Percentiles rank a stretch among this genome's conserved stretches.
Conservation (phyloP, 2,797 vertebrate species). For the Paedocypris micromegethes region DNA sequence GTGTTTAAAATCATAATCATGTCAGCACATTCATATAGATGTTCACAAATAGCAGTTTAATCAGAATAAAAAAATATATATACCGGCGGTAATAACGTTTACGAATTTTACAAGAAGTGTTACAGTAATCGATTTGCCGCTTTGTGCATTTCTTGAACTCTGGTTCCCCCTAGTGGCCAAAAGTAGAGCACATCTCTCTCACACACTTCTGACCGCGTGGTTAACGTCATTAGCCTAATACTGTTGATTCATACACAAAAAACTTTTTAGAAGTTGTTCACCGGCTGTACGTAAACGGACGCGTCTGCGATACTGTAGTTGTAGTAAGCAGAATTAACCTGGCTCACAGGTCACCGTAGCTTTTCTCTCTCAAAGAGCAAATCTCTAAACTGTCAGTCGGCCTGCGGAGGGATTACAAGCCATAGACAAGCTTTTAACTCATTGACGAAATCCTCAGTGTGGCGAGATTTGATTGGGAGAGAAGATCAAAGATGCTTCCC, state of each 20-base stretch:
- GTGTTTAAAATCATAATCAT: too few relatives aligned
- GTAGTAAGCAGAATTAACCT: constrained; percentile 38
- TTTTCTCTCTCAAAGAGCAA: constrained; percentile 41
- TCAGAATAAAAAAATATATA: too few relatives aligned
- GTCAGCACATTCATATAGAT: too few relatives aligned
- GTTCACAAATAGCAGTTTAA: too few relatives aligned
- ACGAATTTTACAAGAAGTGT: neutral
- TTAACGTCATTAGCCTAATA: neutral
- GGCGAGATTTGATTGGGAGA: constrained; percentile 12
- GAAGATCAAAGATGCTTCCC: constrained; percentile 13
- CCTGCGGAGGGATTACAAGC: constrained; percentile 26
- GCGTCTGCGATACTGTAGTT: constrained; percentile 10
- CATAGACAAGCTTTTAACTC: constrained; percentile 24
- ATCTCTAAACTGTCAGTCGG: constrained; percentile 39
- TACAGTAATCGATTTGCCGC: neutral
- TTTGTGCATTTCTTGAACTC: constrained; percentile 21
- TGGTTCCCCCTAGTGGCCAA: constrained; percentile 44
- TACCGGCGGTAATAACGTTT: too few relatives aligned
- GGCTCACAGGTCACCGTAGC: constrained; percentile 34
- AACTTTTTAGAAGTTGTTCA: too few relatives aligned
- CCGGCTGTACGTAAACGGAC: neutral
- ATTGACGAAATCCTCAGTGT: constrained; percentile 27
- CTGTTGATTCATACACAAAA: neutral
- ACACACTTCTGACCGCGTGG: neutral
- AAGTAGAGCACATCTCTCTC: neutral